These are phyloP conservation scores for Chlorops oryzae DNA, from an alignment of 1,140 invertebrate species.

Conservation along the genomic window DNA sequence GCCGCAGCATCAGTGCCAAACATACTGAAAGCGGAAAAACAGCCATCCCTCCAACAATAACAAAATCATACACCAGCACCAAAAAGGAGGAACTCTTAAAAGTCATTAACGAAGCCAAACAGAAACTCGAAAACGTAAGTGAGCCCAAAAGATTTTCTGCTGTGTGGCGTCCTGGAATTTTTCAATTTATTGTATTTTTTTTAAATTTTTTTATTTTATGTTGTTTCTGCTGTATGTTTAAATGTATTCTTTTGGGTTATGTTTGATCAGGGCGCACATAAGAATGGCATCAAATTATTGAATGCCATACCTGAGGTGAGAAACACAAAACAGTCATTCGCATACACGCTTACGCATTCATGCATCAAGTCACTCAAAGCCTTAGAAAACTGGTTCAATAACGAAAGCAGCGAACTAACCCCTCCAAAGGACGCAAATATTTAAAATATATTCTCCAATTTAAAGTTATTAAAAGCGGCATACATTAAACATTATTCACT, in stretches of 20 bases:
- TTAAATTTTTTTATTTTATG: slow-evolving; percentile 23
- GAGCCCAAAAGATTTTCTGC: neutral
- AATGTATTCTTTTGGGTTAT: neutral
- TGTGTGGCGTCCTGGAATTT: neutral
- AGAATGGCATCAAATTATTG: slow-evolving; percentile 39
- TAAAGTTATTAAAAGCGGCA: too few relatives aligned
- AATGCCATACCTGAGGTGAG: slow-evolving; percentile 45
- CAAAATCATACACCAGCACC: slow-evolving; percentile 56
- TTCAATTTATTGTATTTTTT: slow-evolving; percentile 5
- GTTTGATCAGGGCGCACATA: slow-evolving; percentile 35
- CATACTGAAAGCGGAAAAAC: slow-evolving; percentile 45
- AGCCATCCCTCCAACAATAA: slow-evolving; percentile 47
- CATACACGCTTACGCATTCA: too few relatives aligned
- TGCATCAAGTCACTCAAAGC: too few relatives aligned
- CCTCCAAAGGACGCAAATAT: too few relatives aligned
- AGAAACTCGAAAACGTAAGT: slow-evolving; percentile 82
- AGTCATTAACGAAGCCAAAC: slow-evolving; percentile 78
- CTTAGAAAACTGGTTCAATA: too few relatives aligned
- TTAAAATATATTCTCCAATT: too few relatives aligned
- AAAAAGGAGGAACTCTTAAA: slow-evolving; percentile 77
- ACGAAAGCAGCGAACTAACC: too few relatives aligned
- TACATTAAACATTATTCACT: too few relatives aligned
- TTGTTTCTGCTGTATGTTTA: slow-evolving; percentile 21
- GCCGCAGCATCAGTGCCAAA: slow-evolving; percentile 48
- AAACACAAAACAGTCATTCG: too few relatives aligned